Evolutionary conservation across 2,888 invertebrate species (phyloP), one percentile per base, ranked within the genome.

Genomic region (Nemapogon koenigi): DNA sequence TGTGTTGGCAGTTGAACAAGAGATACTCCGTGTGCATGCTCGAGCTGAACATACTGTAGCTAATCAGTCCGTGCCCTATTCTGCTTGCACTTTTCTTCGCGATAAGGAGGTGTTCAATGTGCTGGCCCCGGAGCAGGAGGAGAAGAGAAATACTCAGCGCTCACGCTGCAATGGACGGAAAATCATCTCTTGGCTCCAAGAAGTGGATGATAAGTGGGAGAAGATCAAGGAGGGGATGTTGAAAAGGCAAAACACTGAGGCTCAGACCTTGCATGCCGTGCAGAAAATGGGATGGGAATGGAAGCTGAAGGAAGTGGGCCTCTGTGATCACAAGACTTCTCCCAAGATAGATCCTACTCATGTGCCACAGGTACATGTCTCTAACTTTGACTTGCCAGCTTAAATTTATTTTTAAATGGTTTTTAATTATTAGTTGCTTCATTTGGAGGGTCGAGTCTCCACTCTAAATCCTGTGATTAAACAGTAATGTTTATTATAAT

Each of bases 151-250:
- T 68, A 92, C 93, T 3, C 80, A 80, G 57, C 83, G 97, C 41
- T 92, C 93, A 37, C 83, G 97, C 22, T 97, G 95, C 59, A 97
- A 96, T 72, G 97, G 96, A 16, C 83, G 97, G 17, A 83, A 96
- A 44, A 92, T 97, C 61, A 81, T 96, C 41, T 94, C 95, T 39
- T 97, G 97, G 97, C 75, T 97, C 27, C 96, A 97, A 69, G 97
- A 97, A 66, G 94, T 97, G 1, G 95, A 95, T 61, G 97, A 97
- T 57, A 97, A 97, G 65, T 97, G 96, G 94, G 96, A 97, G 60
- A 97, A 96, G 76, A 95, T 97, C 43, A 97, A 97, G 85, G 94
- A 96, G 70, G 87, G 90, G 38, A 93, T 97, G 91, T 81, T 97
- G 46, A 75, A 94, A 40, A 84, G 97, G 16, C 97, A 97, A 69